A percentile compares a stretch with the other conserved stretches of the same genome.
Conservation (phyloP, 2,797 vertebrate species). For the Galago senegalensis region DNA sequence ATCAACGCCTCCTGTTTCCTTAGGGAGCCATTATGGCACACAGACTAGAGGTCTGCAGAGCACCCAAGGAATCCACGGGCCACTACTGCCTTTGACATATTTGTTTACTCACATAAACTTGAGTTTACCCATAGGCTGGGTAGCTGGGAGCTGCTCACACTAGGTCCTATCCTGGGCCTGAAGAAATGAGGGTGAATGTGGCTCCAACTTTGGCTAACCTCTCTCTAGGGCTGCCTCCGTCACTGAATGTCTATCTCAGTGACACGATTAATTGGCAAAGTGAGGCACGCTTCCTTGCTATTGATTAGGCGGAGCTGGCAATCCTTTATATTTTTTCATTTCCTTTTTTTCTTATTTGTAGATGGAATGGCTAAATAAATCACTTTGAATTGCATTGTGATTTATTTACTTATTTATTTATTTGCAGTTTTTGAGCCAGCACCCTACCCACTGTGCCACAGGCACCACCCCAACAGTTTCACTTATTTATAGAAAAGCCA, state of each 20-base stretch:
- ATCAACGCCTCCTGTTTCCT: not conserved
- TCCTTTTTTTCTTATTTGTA: slow-evolving; percentile 39
- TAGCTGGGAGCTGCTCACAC: not conserved
- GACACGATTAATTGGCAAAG: not conserved
- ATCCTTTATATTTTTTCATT: not conserved
- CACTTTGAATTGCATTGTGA: slow-evolving; percentile 24
- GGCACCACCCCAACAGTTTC: too few species aligned
- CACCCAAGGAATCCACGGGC: not conserved
- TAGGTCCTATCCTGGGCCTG: not conserved
- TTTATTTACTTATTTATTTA: slow-evolving; percentile 63
- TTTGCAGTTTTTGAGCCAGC: too few species aligned
- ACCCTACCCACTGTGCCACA: too few species aligned
- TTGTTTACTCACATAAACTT: not conserved
- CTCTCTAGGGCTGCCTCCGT: not conserved
- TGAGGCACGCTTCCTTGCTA: not conserved
- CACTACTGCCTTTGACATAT: too few species aligned
- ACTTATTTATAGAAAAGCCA: too few species aligned
- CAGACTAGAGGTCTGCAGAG: not conserved
- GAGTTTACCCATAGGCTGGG: not conserved
- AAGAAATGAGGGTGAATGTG: not conserved
- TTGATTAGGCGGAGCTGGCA: not conserved
- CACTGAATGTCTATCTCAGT: not conserved
- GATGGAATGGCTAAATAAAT: slow-evolving; percentile 44
- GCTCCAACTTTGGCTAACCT: not conserved
- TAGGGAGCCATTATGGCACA: not conserved